Base-by-base conservation (phyloP, 2,113 vertebrate species). In the Gadus macrocephalus region DNA sequence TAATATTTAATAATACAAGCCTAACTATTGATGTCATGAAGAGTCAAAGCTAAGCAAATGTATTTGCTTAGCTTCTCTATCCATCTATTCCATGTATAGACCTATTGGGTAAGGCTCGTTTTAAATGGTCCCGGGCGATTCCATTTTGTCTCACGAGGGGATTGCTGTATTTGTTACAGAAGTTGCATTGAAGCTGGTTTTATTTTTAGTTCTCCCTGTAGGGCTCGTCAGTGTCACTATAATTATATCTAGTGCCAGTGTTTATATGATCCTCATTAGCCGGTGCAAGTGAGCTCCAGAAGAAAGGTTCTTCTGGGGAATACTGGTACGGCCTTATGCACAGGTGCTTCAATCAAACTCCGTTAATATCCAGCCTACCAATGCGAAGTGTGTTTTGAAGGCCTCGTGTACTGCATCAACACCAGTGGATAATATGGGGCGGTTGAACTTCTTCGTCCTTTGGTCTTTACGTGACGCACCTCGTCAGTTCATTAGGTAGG, bases 391-490 rank as follows among this genome's bases (percentile, higher is more conserved):
- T 14, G 42, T 14, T 49, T 14, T 14, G 9, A 11, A 49, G 42
- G 42, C 42, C 42, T 49, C 5, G 11, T 49, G 9, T 49, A 49
- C 63, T 19, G 14, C 14, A 14, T 63, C 8, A 42, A 9, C 42
- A 49, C 42, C 42, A 49, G 42, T 2, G 42, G 53, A 3, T 53
- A n/a, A 38, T 27, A 92, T 91, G 90, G 87, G 82, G 22, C 87
- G 65, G 66, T 27, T 89, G 14, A 53, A 86, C 2, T 95, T 95
- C 78, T 95, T 91, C 20, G 90, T 87, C 0, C 70, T 96, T 0
- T 93, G 93, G 91, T 92, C 89, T 0, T 78, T 95, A 59, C 71
- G 72, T 28, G 93, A 95, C 66, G 89, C 90, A 0, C 93, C 94
- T 0, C 89, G 91, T 1, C 91, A 91, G 60, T 90, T 95, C 6